Evolutionary conservation across 2,113 vertebrate genomes (phyloP).

Genomic region (Platanista minor): DNA sequence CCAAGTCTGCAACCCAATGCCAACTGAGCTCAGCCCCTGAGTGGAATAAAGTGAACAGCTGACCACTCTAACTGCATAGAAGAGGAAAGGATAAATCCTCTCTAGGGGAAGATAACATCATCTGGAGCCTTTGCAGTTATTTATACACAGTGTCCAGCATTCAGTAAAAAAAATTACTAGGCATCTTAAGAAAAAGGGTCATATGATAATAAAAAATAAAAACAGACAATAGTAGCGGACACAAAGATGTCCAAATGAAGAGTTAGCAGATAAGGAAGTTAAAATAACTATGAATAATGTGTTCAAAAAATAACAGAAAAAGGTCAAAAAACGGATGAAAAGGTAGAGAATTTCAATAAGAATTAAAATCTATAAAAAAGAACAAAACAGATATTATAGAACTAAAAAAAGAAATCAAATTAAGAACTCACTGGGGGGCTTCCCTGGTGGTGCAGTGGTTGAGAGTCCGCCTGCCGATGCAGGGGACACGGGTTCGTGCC

Average conservation of each 20-base stretch:
- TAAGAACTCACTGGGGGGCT: not conserved
- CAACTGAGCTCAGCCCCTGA: not conserved
- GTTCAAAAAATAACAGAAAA: not conserved
- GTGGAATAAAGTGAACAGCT: not conserved
- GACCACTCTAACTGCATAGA: not conserved
- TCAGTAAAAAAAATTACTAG: not conserved
- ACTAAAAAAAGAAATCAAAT: not conserved
- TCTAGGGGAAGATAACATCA: not conserved
- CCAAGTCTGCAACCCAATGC: not conserved
- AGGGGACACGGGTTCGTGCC: too few species aligned
- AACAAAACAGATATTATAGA: not conserved
- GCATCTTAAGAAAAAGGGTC: not conserved
- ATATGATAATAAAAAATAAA: not conserved
- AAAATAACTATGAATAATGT: not conserved
- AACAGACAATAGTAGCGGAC: not conserved
- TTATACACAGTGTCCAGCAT: not conserved
- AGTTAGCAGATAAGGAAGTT: not conserved
- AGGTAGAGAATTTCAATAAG: not conserved
- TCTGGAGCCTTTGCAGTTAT: not conserved
- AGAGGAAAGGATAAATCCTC: not conserved
- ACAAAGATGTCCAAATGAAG: not conserved
- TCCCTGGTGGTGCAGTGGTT: too few species aligned
- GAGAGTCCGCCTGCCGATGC: too few species aligned
- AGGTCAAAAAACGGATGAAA: not conserved
- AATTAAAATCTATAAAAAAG: not conserved